A percentile compares a stretch with the other conserved stretches of the same genome.
Evolutionary conservation across 1,140 invertebrate genomes (phyloP).

Genomic region (Berghia stephanieae): DNA sequence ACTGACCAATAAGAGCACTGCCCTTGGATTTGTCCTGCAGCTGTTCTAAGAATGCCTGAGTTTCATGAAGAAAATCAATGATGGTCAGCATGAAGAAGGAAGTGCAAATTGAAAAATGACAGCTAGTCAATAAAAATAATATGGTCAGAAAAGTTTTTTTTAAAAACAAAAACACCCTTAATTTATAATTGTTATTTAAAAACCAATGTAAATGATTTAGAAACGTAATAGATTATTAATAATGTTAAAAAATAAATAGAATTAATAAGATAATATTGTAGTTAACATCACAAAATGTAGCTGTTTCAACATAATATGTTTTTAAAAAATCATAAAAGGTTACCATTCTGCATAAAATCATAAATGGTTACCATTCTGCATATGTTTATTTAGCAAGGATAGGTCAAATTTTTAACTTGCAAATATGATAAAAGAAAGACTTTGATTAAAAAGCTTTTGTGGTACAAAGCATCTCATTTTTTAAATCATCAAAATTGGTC

Average conservation of each 20-base stretch:
- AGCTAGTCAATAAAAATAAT: not conserved
- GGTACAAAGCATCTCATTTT: too few species aligned
- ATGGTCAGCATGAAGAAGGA: too few species aligned
- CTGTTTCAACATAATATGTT: not conserved
- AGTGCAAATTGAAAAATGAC: not conserved
- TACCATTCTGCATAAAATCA: not conserved
- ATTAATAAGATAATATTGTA: too few species aligned
- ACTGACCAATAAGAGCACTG: conserved; percentile 89
- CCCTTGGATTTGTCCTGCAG: conserved; percentile 74
- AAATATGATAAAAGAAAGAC: too few species aligned
- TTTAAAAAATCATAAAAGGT: not conserved
- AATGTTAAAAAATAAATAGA: not conserved
- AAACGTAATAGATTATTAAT: not conserved
- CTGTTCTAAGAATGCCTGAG: conserved; percentile 84
- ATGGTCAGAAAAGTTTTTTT: not conserved
- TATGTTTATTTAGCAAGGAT: too few species aligned
- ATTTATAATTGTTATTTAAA: not conserved
- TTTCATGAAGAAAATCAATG: not conserved
- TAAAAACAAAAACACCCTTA: not conserved
- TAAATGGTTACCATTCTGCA: not conserved
- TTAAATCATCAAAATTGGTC: too few species aligned
- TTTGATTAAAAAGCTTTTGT: too few species aligned
- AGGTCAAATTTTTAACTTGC: too few species aligned
- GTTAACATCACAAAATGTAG: too few species aligned
- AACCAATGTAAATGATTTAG: not conserved